Evolutionary conservation across 2,797 vertebrate genomes (phyloP).

Genomic region (Nyctalus aviator): DNA sequence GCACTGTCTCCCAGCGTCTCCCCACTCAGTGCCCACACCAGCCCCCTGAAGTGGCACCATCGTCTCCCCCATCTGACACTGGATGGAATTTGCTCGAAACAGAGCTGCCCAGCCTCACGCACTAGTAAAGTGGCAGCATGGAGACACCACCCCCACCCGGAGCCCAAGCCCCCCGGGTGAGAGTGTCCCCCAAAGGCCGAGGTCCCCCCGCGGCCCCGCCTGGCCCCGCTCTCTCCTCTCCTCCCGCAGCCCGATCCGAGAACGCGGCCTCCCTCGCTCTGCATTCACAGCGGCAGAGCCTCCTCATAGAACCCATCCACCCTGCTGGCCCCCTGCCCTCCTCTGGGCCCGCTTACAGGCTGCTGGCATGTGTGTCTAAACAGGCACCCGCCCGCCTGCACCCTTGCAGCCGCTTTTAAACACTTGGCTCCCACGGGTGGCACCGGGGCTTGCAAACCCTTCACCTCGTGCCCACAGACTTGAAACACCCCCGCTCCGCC

Average conservation of each 20-base stretch:
- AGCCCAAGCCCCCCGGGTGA: background rate
- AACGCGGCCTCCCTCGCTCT: background rate
- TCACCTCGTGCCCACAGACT: background rate
- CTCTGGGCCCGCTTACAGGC: background rate
- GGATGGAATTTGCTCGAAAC: background rate
- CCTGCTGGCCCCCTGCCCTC: conserved; percentile 50
- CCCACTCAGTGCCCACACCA: background rate
- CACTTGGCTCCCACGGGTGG: background rate
- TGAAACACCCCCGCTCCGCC: too few species aligned
- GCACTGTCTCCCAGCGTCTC: too few species aligned
- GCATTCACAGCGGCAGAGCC: background rate
- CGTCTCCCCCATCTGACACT: background rate
- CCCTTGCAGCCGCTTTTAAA: background rate
- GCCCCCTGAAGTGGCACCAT: rapidly evolving
- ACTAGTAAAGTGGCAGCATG: background rate
- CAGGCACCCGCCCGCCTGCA: background rate
- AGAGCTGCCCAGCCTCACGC: rapidly evolving
- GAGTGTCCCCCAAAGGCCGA: background rate
- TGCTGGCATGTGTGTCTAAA: background rate
- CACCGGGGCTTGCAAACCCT: background rate
- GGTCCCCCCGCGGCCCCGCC: background rate
- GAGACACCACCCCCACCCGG: background rate
- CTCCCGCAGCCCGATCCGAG: background rate
- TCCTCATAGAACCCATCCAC: background rate
- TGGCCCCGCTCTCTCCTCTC: background rate